Percentiles rank a stretch among this genome's conserved stretches.
These are phyloP conservation scores for Spheniscus humboldti DNA, from an alignment of 2,797 vertebrate genomes.

Conservation along the genomic window DNA sequence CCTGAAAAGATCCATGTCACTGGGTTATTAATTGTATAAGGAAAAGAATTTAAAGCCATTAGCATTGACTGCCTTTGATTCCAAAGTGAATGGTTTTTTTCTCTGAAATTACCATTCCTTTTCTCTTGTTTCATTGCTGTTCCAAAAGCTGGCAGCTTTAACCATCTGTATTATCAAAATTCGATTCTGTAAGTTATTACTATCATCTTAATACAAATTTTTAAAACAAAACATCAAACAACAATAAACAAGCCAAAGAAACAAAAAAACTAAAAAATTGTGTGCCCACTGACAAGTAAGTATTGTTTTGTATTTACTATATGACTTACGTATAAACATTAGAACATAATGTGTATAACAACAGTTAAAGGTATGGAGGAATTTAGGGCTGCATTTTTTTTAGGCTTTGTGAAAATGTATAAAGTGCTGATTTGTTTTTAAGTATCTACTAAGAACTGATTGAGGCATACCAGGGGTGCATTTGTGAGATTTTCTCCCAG, in stretches of 20 bases:
- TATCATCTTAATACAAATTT: background rate
- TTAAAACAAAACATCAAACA: background rate
- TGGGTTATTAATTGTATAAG: conserved; percentile 40
- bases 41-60: conserved; percentile 33
- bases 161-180: background rate
- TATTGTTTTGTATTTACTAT: background rate
- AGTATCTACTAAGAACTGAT: background rate
- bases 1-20: conserved; percentile 38
- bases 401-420: background rate
- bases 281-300: background rate
- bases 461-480: background rate
- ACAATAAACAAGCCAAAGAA: background rate
- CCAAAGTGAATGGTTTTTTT: background rate
- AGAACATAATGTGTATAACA: background rate
- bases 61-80: background rate
- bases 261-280: background rate
- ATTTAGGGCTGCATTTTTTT: background rate
- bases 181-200: background rate
- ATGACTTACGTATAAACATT: background rate
- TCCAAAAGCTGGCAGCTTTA: background rate
- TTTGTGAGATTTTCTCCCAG: background rate
- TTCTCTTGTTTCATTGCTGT: background rate
- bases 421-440: background rate
- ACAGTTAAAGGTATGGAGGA: background rate
- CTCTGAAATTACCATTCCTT: background rate